These are phyloP conservation scores for Aeoliscus strigatus DNA, from an alignment of 2,797 vertebrate species.

Conservation along the genomic window DNA sequence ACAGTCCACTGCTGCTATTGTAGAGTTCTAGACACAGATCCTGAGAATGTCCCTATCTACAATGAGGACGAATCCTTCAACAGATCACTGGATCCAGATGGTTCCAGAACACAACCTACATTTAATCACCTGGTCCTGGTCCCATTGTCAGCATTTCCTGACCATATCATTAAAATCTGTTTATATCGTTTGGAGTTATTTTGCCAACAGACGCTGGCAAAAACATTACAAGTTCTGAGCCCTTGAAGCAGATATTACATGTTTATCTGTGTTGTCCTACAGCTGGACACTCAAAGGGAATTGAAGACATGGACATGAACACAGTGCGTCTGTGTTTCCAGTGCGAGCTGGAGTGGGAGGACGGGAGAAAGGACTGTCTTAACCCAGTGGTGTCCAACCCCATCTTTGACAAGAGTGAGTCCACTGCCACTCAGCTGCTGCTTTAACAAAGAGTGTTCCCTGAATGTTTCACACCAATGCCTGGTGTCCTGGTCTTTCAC, in stretches of 20 bases:
- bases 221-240: too few relatives aligned
- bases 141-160: too few relatives aligned
- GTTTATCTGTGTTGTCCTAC: constrained; percentile 9
- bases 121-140: too few relatives aligned
- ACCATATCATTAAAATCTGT: too few relatives aligned
- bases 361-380: constrained; percentile 71
- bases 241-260: not conserved
- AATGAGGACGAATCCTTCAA: too few relatives aligned
- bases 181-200: too few relatives aligned
- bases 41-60: too few relatives aligned
- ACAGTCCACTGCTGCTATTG: too few relatives aligned
- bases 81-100: too few relatives aligned
- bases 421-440: not conserved
- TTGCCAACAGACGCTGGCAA: too few relatives aligned
- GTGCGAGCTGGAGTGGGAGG: constrained; percentile 78
- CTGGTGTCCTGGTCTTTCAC: constrained; percentile 14
- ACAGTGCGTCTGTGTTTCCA: constrained; percentile 92
- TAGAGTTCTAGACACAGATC: too few relatives aligned
- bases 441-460: not conserved
- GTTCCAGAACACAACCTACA: too few relatives aligned
- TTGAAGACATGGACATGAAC: constrained; percentile 97
- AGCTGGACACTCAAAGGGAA: constrained; percentile 88
- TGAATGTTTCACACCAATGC: constrained; percentile 7
- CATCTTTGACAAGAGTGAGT: constrained; percentile 93
- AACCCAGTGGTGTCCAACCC: constrained; percentile 85